Evolutionary conservation across 2,113 vertebrate genomes (phyloP).

Genomic region (Notothenia coriiceps): DNA sequence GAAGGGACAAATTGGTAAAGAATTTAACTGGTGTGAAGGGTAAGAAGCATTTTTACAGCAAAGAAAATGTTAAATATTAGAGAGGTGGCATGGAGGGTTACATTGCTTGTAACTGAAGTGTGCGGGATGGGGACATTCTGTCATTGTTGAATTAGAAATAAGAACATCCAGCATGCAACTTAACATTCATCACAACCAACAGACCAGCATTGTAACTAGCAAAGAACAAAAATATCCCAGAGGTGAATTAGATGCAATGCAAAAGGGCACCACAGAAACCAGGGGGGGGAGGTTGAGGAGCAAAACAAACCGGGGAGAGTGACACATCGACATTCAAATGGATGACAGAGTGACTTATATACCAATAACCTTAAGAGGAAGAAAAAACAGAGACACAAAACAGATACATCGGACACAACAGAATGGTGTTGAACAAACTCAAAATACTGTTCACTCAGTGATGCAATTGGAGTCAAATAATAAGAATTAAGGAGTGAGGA

Average conservation of each 20-base stretch:
- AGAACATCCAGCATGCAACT: constrained; percentile 93
- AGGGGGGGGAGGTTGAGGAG: constrained; percentile 30
- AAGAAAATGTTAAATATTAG: constrained; percentile 93
- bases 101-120: constrained; percentile 92
- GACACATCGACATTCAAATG: constrained; percentile 70
- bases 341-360: constrained; percentile 42
- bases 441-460: constrained; percentile 64
- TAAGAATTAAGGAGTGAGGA: constrained; percentile 63
- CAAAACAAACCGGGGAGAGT: constrained; percentile 54
- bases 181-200: constrained; percentile 92
- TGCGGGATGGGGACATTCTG: constrained; percentile 91
- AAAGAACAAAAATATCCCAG: constrained; percentile 56
- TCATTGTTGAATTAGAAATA: constrained; percentile 88
- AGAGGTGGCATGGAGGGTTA: constrained; percentile 94
- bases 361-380: constrained; percentile 60
- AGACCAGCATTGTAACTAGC: constrained; percentile 88
- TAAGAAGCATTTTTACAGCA: constrained; percentile 85
- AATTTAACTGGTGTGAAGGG: constrained; percentile 91
- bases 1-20: constrained; percentile 93
- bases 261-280: constrained; percentile 59
- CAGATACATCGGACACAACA: constrained; percentile 63
- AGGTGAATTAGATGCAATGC: constrained; percentile 65
- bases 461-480: constrained; percentile 56
- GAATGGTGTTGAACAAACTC: constrained; percentile 54
- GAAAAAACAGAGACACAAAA: constrained; percentile 62